phyloP scores from a whole-genome alignment of 2,113 vertebrate genomes.

The Bujurquina vittata region DNA sequence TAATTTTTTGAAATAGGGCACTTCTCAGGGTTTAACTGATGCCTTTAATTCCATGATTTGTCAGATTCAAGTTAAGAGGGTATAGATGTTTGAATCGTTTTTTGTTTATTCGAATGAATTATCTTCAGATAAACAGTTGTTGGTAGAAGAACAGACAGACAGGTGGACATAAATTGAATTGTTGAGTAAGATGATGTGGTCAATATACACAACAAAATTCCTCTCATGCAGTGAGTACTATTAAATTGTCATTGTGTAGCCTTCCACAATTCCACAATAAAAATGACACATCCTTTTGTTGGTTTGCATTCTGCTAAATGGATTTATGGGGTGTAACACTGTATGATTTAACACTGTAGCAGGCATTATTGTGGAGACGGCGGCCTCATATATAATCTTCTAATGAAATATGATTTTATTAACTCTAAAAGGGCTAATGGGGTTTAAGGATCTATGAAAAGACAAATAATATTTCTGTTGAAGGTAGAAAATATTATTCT shows the following conservation, averaged over 20 bases:
- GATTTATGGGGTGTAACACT: constrained; percentile 15
- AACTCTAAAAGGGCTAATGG: constrained; percentile 11
- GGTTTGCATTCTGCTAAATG: background rate
- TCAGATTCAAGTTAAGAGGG: background rate
- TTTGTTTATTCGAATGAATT: too few relatives aligned
- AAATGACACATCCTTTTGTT: constrained; percentile 16
- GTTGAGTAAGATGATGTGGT: background rate
- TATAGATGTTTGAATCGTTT: background rate
- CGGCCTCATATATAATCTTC: background rate
- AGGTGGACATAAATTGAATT: too few relatives aligned
- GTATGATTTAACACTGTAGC: constrained; percentile 6
- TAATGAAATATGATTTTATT: constrained; percentile 28
- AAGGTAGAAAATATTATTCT: constrained; percentile 11
- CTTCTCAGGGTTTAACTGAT: background rate
- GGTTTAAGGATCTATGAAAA: constrained; percentile 10
- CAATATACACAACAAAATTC: background rate
- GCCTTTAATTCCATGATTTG: background rate
- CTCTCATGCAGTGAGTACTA: background rate
- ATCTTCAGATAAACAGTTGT: too few relatives aligned
- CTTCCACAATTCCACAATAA: background rate
- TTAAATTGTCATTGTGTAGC: background rate
- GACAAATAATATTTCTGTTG: background rate
- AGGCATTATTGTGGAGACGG: background rate
- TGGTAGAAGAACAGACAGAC: too few relatives aligned
- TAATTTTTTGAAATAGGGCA: background rate